Evolutionary conservation across 2,888 invertebrate genomes (phyloP).

Genomic region (Drosophila fungiperda): DNA sequence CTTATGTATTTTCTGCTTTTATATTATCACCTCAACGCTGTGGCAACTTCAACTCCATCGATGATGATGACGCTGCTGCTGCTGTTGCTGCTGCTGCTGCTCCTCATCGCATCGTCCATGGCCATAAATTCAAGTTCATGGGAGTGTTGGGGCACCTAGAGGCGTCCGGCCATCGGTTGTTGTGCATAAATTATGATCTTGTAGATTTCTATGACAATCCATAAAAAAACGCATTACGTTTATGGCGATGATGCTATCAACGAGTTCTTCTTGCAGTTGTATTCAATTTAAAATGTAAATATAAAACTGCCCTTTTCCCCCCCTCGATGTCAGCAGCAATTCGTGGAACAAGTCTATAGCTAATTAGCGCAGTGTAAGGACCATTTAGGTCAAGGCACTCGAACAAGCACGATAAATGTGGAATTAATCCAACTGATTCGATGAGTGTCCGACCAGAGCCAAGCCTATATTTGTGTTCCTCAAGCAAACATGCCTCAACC

Average conservation of each 20-base stretch:
- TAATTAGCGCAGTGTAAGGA: slow-evolving; percentile 43
- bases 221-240: slow-evolving; percentile 71
- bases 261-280: slow-evolving; percentile 34
- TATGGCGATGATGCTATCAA: slow-evolving; percentile 56
- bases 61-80: slow-evolving; percentile 30
- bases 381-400: slow-evolving; percentile 63
- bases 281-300: slow-evolving; percentile 72
- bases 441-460: too few species aligned
- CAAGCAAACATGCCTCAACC: not conserved
- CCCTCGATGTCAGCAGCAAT: not conserved
- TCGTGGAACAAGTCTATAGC: slow-evolving; percentile 24
- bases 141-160: slow-evolving; percentile 3
- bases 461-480: slow-evolving; percentile 17
- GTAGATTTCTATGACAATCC: slow-evolving; percentile 73
- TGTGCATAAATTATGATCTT: slow-evolving; percentile 79
- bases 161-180: slow-evolving; percentile 25
- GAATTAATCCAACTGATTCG: slow-evolving; percentile 61
- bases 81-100: slow-evolving; percentile 17
- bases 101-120: slow-evolving; percentile 40
- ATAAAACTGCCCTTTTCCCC: not conserved
- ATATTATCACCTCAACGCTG: slow-evolving; percentile 71
- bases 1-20: slow-evolving; percentile 69
- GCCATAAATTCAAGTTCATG: slow-evolving; percentile 70
- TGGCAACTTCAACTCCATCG: slow-evolving; percentile 51
- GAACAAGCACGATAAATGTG: slow-evolving; percentile 39